Base-by-base conservation (phyloP, 1,140 invertebrate genomes). In the Pomacea maculata region DNA sequence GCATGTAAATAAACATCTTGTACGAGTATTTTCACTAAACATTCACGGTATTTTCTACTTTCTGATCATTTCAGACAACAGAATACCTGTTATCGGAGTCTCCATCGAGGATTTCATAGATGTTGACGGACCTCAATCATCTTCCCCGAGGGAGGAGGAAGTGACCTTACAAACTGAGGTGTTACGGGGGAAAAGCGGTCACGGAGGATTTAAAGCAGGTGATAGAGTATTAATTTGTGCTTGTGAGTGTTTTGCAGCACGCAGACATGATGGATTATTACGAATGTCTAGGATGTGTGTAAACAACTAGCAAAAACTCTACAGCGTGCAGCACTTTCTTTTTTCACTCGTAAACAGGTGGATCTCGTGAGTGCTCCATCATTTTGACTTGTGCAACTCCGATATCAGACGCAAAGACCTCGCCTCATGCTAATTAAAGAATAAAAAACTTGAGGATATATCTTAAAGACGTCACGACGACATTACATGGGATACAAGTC, bases 61-160 rank as follows among this genome's bases (percentile, higher is more conserved):
- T 45, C 1, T 45, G 34, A 45, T 45, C 34, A 19, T 76, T 64
- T 21, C 75, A 76, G 61, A 61, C 5, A 61, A 76, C 57, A 55
- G 29, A 10, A 61, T 34, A 29, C 75, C 75, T 10, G 75, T 61
- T 10, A 64, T 64, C 75, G 75, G 75, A 1, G 75, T 76, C 29
- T 76, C 75, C 75, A 76, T 76, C 34, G 75, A 76, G 57, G 75
- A 76, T 34, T 76, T 76, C 75, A 76, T 76, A 10, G 75, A 76
- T 25, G 55, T 76, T 21, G 75, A 76, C 61, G 75, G 54, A 55
- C 75, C 75, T 61, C 75, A 55, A 12, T n/a, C 75, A 17, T 11
- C 75, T 14, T 17, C 11, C 21, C 55, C 21, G 4, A 76, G 61
- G 75, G 75, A 76, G 25, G 34, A 34, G 11, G 61, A 34, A 17